phyloP scores from a whole-genome alignment of 1,140 invertebrate species.

The Ooceraea biroi region DNA sequence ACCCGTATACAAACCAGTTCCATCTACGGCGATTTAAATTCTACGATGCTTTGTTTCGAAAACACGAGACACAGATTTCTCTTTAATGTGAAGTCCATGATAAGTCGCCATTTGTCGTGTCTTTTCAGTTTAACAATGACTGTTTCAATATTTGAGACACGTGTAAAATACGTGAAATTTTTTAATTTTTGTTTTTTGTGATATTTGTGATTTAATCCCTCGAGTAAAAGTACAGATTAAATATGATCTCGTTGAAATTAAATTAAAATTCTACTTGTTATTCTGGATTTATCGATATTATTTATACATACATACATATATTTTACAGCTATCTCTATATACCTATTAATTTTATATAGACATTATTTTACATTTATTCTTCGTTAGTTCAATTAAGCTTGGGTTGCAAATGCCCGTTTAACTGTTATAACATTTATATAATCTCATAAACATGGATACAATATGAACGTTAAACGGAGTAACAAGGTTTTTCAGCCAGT shows the following conservation, averaged over 20 bases:
- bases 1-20: background rate
- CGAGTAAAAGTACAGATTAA: background rate
- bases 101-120: background rate
- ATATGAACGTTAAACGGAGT: slow-evolving; percentile 3
- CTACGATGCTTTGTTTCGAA: background rate
- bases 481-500: slow-evolving; percentile 2
- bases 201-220: no score
- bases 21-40: slow-evolving; percentile 9
- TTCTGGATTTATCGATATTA: background rate
- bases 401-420: background rate
- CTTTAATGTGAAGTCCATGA: background rate
- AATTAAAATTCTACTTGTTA: background rate
- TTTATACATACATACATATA: background rate
- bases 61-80: no score
- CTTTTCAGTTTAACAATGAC: no score
- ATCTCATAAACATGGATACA: slow-evolving; percentile 16
- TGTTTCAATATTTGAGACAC: no score
- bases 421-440: background rate
- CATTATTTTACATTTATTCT: background rate
- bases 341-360: background rate
- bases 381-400: background rate
- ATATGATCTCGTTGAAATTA: background rate
- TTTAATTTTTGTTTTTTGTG: no score
- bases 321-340: no score
- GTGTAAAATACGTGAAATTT: no score